Base-by-base conservation (phyloP, 2,888 invertebrate genomes). In the Aspidapion aeneum region DNA sequence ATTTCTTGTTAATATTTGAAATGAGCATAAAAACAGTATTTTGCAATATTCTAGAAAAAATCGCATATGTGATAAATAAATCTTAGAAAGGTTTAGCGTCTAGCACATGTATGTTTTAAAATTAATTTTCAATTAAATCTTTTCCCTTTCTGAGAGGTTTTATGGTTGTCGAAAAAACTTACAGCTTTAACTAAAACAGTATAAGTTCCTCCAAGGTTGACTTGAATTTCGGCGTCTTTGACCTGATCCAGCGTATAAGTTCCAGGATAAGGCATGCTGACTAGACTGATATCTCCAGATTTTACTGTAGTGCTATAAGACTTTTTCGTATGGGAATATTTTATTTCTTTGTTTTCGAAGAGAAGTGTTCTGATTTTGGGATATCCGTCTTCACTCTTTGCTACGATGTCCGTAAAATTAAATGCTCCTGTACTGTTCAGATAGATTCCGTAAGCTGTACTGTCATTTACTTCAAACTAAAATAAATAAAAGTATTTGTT, bases 371-470 rank as follows among this genome's bases (percentile, higher is more conserved):
- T n/a, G n/a, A n/a, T n/a, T n/a, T n/a, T n/a, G n/a, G n/a, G n/a
- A n/a, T n/a, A n/a, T n/a, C n/a, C n/a, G n/a, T n/a, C n/a, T n/a
- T n/a, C n/a, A n/a, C n/a, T n/a, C n/a, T n/a, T n/a, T n/a, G n/a
- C n/a, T n/a, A n/a, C n/a, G n/a, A n/a, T n/a, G n/a, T n/a, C n/a
- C n/a, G n/a, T n/a, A n/a, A n/a, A n/a, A n/a, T n/a, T n/a, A n/a
- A n/a, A n/a, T n/a, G n/a, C n/a, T 7, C 63, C 64, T 9, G 19
- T 59, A 2, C 69, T 50, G 12, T 59, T 63, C 5, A 69, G 54
- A 60, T 71, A 72, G 9, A 72, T 63, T 1, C 72, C 70, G 57
- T 69, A 70, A 0, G 72, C 68, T 3, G 61, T 66, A 50, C 55
- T 63, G 21, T 71, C 71, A 17, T 55, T 49, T 18, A 73, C 18